Base-by-base conservation (phyloP, 2,888 invertebrate genomes). In the Tipula confusa region DNA sequence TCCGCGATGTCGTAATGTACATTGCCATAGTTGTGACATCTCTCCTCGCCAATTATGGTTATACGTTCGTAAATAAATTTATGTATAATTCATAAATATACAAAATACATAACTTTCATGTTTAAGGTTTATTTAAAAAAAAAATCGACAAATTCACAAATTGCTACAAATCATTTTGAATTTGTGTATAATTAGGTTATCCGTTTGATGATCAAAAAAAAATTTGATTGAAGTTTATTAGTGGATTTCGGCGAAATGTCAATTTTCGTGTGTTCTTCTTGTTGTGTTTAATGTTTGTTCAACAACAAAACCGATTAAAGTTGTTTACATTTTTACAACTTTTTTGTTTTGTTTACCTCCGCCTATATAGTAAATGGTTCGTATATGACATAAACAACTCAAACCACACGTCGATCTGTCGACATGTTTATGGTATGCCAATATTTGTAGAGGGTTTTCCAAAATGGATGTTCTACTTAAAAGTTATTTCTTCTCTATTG, bases 201-300 rank as follows among this genome's bases (percentile, higher is more conserved):
- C 64, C 64, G 64, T 64, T 64, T 64, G 64, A 64, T 64, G 64
- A 64, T 64, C 64, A 64, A 24, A 24, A 64, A 64, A 64, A n/a
- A n/a, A n/a, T n/a, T 64, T 64, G 64, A 64, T 64, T 64, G 64
- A 64, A 64, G 64, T 64, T 64, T 64, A 24, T 64, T 24, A 24
- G 11, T 64, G 18, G 6, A 64, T 64, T 64, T 24, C 64, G 24
- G 64, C 24, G 24, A 64, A 64, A 64, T 64, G 24, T 64, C 64
- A 64, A 64, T 24, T 64, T 64, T 64, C n/a, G 5, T 64, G 2
- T 24, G 9, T 43, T 43, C 15, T 15, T 15, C 13, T 15, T 43
- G 5, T 43, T 43, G 11, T 9, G 36, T 36, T 11, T 36, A 9
- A 36, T 11, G 9, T 15, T 15, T 11, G 9, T 15, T 15, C 43